Evolutionary conservation across 2,113 vertebrate genomes (phyloP).

Genomic region (Centropus unirufus): DNA sequence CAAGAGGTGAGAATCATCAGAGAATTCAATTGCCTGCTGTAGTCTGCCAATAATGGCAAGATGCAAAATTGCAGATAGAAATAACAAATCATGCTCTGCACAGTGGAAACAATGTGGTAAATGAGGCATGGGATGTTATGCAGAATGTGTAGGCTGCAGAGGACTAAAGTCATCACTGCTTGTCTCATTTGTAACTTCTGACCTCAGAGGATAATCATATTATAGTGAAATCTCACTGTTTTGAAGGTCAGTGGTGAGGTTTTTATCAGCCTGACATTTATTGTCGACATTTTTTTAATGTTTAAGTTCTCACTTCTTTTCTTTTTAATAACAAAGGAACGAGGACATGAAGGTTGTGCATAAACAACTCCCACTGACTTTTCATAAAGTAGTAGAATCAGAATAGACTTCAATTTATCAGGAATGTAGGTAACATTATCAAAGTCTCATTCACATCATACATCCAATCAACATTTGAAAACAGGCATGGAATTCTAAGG

Average conservation of each 20-base stretch:
- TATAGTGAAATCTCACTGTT: neutral
- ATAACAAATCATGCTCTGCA: neutral
- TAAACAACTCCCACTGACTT: neutral
- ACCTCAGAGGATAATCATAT: neutral
- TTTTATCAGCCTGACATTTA: slow-evolving; percentile 49
- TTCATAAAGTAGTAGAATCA: neutral
- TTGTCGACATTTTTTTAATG: neutral
- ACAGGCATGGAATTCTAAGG: neutral
- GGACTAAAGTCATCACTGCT: neutral
- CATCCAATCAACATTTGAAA: neutral
- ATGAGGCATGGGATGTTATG: neutral
- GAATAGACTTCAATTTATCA: neutral
- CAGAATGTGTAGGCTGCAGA: neutral
- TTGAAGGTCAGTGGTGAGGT: slow-evolving; percentile 23
- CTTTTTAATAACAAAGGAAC: slow-evolving; percentile 12
- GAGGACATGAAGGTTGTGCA: neutral
- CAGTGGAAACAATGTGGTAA: neutral
- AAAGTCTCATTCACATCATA: neutral
- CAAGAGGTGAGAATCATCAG: neutral
- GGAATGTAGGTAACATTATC: neutral
- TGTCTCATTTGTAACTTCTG: slow-evolving; percentile 1
- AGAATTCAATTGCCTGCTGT: neutral
- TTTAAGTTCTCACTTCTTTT: neutral
- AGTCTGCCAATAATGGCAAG: neutral
- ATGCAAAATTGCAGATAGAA: neutral